A percentile compares a stretch with the other conserved stretches of the same genome.
Evolutionary conservation across 1,140 invertebrate genomes (phyloP).

Genomic region (Drosophila nebulosa): DNA sequence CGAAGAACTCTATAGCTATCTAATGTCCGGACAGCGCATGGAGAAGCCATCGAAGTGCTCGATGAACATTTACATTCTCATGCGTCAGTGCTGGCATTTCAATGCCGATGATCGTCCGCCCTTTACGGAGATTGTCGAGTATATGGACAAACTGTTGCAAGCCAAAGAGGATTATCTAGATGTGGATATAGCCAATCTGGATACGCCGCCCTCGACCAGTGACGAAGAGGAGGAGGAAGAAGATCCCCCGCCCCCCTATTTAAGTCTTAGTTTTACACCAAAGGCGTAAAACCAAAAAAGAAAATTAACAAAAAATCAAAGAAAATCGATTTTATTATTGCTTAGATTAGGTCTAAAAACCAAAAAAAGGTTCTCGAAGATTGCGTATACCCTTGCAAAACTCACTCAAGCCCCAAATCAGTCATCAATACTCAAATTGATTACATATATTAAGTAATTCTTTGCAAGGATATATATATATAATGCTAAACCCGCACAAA

Average conservation of each 20-base stretch:
- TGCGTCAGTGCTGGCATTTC: conserved; percentile 97
- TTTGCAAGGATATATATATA: not conserved
- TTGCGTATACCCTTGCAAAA: not conserved
- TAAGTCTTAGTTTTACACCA: conserved; percentile 60
- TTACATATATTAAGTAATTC: not conserved
- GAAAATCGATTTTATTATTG: conserved; percentile 18
- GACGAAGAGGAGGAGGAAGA: conserved; percentile 82
- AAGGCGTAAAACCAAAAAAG: conserved; percentile 45
- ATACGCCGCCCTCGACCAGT: conserved; percentile 93
- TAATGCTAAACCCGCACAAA: not conserved
- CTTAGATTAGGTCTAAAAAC: not conserved
- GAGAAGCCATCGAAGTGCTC: conserved; percentile 96
- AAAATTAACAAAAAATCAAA: conserved; percentile 36
- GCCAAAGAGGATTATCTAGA: conserved; percentile 95
- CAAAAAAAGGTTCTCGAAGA: not conserved
- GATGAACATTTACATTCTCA: conserved; percentile 94
- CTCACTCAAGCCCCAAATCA: not conserved
- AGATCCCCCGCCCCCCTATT: conserved; percentile 54
- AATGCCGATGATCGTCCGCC: conserved; percentile 92
- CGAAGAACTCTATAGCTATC: conserved; percentile 90
- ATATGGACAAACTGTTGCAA: conserved; percentile 93
- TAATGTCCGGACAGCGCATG: conserved; percentile 95
- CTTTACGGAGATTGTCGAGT: conserved; percentile 93
- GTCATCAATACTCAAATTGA: not conserved
- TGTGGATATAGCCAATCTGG: conserved; percentile 88